A percentile compares a stretch with the other conserved stretches of the same genome.
These are phyloP conservation scores for Paramacrobiotus metropolitanus DNA, from an alignment of 1,140 invertebrate species.

Conservation along the genomic window DNA sequence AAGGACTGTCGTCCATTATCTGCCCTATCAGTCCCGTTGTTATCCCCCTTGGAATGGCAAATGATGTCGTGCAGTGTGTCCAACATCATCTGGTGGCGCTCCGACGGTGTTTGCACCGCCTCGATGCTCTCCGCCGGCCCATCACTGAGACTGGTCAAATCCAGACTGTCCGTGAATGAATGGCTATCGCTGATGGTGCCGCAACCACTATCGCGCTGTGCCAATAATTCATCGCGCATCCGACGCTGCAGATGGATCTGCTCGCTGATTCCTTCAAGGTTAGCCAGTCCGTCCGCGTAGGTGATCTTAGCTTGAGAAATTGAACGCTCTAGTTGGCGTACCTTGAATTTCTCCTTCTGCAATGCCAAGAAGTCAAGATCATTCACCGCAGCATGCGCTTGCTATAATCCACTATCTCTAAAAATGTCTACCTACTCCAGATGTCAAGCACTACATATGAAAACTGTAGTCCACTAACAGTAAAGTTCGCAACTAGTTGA, in stretches of 20 bases:
- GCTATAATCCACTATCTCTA: too few relatives aligned
- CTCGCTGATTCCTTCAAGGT: conserved; percentile 2
- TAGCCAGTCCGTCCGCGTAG: neutral
- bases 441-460: too few relatives aligned
- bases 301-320: neutral
- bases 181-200: neutral
- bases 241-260: neutral
- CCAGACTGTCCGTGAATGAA: neutral
- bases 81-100: neutral
- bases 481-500: too few relatives aligned
- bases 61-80: neutral
- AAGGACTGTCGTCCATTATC: neutral
- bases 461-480: too few relatives aligned
- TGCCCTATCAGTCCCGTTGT: neutral
- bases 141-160: neutral
- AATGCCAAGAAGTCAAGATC: neutral
- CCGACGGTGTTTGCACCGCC: neutral
- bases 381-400: too few relatives aligned
- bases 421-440: too few relatives aligned
- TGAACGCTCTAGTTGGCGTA: neutral
- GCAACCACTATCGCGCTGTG: neutral
- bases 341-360: neutral
- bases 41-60: neutral
- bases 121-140: neutral
- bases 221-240: neutral